Conservation (phyloP, 2,888 invertebrate genomes). For the Oxyteleia sp. region DNA sequence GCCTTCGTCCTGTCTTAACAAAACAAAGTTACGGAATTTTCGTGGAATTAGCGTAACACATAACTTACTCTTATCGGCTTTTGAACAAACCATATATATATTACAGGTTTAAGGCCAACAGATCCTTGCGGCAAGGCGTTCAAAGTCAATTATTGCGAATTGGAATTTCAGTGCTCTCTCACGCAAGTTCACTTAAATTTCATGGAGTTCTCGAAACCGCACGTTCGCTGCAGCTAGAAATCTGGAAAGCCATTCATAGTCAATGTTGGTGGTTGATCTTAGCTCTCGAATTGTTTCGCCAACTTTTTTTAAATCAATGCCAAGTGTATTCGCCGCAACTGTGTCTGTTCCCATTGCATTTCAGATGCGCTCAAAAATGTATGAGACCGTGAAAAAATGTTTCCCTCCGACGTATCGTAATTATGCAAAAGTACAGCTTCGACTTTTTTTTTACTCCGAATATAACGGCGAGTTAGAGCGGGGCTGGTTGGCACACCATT, state of each 20-base stretch:
- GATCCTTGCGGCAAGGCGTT: constrained; percentile 70
- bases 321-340: too few species aligned
- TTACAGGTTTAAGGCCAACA: constrained; percentile 71
- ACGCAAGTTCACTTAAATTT: constrained; percentile 74
- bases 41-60: constrained; percentile 68
- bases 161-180: constrained; percentile 76
- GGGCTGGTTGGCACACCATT: too few species aligned
- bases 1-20: constrained; percentile 38
- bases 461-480: too few species aligned
- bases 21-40: constrained; percentile 71
- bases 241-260: constrained; percentile 46
- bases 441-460: too few species aligned
- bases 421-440: too few species aligned
- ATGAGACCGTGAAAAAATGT: too few species aligned
- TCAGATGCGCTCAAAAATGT: too few species aligned
- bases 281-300: constrained; percentile 25
- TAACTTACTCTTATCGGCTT: constrained; percentile 75
- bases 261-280: constrained; percentile 55
- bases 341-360: too few species aligned
- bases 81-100: constrained; percentile 74
- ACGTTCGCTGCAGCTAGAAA: constrained; percentile 49
- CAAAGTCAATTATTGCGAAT: constrained; percentile 79
- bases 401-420: too few species aligned
- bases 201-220: constrained; percentile 65
- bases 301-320: too few species aligned